phyloP scores from a whole-genome alignment of 2,797 vertebrate species.

The Trachops cirrhosus region DNA sequence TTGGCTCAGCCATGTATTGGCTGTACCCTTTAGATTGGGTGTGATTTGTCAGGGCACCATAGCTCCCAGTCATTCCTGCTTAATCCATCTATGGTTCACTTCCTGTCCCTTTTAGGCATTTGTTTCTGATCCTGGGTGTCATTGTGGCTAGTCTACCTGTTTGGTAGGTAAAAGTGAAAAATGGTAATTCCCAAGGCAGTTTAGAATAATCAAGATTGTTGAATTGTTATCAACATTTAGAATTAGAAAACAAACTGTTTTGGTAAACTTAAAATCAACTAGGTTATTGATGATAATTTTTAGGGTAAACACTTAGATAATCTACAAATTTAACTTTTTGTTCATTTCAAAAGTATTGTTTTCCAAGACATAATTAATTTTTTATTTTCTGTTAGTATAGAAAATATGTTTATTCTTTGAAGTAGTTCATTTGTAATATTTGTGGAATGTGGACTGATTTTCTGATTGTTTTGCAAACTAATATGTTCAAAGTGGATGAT shows the following conservation, averaged over 20 bases:
- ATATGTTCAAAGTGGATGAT: conserved; percentile 52
- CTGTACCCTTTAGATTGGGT: neutral
- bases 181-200: neutral
- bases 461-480: conserved; percentile 34
- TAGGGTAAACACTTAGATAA: conserved; percentile 10
- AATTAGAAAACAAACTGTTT: neutral
- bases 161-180: neutral
- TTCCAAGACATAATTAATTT: conserved; percentile 36
- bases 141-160: neutral
- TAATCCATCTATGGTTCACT: neutral
- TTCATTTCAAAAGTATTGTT: neutral
- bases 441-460: conserved; percentile 37
- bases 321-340: conserved; percentile 35
- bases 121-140: neutral
- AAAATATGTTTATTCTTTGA: conserved; percentile 63
- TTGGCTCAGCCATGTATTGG: neutral
- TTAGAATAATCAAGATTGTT: neutral
- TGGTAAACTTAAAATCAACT: conserved; percentile 29
- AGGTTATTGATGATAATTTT: conserved; percentile 16
- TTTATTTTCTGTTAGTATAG: conserved; percentile 38
- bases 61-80: neutral
- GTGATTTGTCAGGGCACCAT: neutral
- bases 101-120: neutral
- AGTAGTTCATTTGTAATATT: conserved; percentile 37
- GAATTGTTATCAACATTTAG: neutral